Evolutionary conservation across 1,140 invertebrate species (phyloP).

Genomic region (Drosophila leontia): DNA sequence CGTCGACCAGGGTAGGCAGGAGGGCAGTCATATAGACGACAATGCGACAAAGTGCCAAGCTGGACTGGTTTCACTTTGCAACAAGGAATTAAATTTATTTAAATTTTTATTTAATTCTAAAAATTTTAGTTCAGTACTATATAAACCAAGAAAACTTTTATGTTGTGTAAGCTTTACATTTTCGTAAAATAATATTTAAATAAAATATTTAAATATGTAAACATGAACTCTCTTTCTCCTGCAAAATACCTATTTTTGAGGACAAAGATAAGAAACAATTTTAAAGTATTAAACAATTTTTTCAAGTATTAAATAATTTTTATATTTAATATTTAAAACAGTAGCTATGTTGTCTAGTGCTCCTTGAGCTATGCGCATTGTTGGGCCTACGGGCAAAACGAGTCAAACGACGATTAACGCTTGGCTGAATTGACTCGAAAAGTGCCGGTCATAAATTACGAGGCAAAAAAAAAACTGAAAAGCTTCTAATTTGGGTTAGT

Average conservation of each 20-base stretch:
- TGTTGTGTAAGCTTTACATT: no score
- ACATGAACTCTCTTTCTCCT: no score
- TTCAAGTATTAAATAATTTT: no score
- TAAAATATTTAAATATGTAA: no score
- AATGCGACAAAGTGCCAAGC: constrained; percentile 71
- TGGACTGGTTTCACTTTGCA: constrained; percentile 13
- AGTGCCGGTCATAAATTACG: constrained; percentile 79
- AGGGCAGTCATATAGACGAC: constrained; percentile 56
- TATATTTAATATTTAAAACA: background rate
- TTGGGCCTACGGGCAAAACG: constrained; percentile 57
- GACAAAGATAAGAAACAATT: no score
- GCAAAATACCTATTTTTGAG: no score
- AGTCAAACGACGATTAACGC: constrained; percentile 81
- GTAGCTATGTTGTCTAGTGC: constrained; percentile 4
- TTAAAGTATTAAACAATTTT: no score
- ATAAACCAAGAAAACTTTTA: no score
- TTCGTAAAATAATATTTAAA: no score
- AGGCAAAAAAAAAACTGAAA: constrained; percentile 71
- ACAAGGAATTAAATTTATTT: background rate
- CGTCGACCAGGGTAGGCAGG: constrained; percentile 12
- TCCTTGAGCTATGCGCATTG: constrained; percentile 53
- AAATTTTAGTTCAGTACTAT: no score
- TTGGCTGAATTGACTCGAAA: constrained; percentile 78
- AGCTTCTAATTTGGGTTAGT: constrained; percentile 59
- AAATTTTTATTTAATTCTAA: no score